These are phyloP conservation scores for Coregonus suidteri DNA, from an alignment of 2,797 vertebrate species.

Conservation along the genomic window DNA sequence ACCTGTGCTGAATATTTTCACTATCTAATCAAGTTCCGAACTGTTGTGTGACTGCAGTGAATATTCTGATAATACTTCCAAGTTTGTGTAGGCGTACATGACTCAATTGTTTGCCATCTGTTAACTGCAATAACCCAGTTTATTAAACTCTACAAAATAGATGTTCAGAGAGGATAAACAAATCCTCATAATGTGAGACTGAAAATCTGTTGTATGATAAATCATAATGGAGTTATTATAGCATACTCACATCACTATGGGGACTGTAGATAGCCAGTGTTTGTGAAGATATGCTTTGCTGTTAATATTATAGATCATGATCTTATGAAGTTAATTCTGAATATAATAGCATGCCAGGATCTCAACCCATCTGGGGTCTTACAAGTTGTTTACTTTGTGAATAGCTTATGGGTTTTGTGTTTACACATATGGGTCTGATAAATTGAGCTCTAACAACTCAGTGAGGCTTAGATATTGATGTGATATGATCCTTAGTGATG, in stretches of 20 bases:
- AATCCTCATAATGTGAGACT: not conserved
- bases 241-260: not conserved
- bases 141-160: not conserved
- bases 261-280: not conserved
- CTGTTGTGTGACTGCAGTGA: not conserved
- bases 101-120: not conserved
- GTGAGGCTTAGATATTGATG: not conserved
- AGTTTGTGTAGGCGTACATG: not conserved
- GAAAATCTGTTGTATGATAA: not conserved
- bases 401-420: not conserved
- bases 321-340: not conserved
- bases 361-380: not conserved
- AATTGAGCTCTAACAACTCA: not conserved
- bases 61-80: not conserved
- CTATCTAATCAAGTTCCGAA: not conserved
- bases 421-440: not conserved
- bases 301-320: too few relatives aligned
- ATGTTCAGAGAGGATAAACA: not conserved
- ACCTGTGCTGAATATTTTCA: not conserved
- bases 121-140: not conserved
- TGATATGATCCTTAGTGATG: not conserved
- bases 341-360: conserved; percentile 1
- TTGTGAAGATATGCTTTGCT: too few relatives aligned
- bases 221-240: not conserved
- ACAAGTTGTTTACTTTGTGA: not conserved